Conservation (phyloP, 2,888 invertebrate species). For the Bhutanitis thaidina region DNA sequence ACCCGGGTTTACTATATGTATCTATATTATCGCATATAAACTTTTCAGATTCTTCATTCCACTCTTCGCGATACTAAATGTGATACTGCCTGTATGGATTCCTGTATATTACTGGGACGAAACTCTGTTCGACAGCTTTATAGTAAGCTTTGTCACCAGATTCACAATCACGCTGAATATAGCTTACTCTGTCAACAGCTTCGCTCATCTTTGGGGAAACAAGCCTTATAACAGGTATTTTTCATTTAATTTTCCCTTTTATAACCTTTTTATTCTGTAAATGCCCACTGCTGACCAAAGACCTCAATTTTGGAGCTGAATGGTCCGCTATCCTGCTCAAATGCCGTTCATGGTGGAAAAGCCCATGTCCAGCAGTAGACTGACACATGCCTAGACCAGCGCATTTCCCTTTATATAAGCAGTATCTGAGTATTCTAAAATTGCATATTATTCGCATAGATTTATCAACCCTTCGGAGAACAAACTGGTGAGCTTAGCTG, state of each 20-base stretch:
- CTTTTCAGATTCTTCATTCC: constrained; percentile 83
- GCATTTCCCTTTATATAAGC: no score
- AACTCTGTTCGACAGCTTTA: constrained; percentile 87
- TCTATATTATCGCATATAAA: no score
- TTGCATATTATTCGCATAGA: constrained; percentile 50
- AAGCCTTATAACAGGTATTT: constrained; percentile 92
- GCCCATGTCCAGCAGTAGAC: no score
- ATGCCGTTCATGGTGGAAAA: no score
- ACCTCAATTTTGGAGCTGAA: no score
- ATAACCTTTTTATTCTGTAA: no score
- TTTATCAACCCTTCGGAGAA: constrained; percentile 87
- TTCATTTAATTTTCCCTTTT: no score
- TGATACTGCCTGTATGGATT: constrained; percentile 85
- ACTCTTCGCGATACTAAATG: constrained; percentile 84
- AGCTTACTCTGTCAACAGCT: constrained; percentile 96
- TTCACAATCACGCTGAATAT: constrained; percentile 93
- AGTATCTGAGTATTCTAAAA: no score
- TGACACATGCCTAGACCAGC: no score
- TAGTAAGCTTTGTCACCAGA: constrained; percentile 90
- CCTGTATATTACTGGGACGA: constrained; percentile 94
- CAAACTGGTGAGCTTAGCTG: constrained; percentile 85
- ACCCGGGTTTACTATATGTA: no score
- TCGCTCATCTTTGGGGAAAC: constrained; percentile 96
- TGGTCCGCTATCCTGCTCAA: no score
- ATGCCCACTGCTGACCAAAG: no score